Evolutionary conservation across 2,797 vertebrate genomes (phyloP), one percentile per base, ranked within the genome.

Genomic region (Kryptopterus vitreolus): DNA sequence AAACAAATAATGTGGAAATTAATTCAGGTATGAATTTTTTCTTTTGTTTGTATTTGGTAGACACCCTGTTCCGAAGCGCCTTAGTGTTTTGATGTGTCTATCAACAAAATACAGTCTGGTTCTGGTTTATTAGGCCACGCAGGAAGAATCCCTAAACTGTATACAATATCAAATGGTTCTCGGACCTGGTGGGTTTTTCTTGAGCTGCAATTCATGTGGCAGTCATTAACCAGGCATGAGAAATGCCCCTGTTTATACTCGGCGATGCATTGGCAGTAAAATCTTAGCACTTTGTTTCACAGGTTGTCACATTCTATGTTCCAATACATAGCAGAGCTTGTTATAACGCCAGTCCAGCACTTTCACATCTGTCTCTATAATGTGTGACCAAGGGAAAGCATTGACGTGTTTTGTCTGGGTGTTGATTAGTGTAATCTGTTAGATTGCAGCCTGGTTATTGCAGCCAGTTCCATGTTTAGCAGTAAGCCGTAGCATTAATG

Each of bases 401-500:
- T 69, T 69, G 38, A 63, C 29, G 12, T 77, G 46, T 63, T 33
- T 66, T 62, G 66, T 35, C 29, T 77, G 58, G 48, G 66, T 81
- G 74, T 81, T 81, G 80, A 81, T 81, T 81, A 59, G 43, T 71
- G 22, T 70, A 69, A 63, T 69, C 73, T 71, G 31, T 71, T 61
- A 71, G 80, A 70, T 43, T 38, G 65, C 63, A 70, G 68, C 57
- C 76, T 46, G 18, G 74, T 84, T 71, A 77, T 82, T 76, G 74
- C 81, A 80, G 72, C 75, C 33, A 16, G 63, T 61, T 59, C 77
- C 57, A 53, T 76, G 80, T 57, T 69, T 66, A 74, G 31, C 78
- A 70, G 74, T 31, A 58, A 58, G 58, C 65, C 62, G 71, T 65
- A 58, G 62, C 22, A 43, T 53, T 70, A 69, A n/a, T 52, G 15